A percentile compares a stretch with the other conserved stretches of the same genome.
phyloP scores from a whole-genome alignment of 2,888 invertebrate genomes.

The Eremobia ochroleuca region DNA sequence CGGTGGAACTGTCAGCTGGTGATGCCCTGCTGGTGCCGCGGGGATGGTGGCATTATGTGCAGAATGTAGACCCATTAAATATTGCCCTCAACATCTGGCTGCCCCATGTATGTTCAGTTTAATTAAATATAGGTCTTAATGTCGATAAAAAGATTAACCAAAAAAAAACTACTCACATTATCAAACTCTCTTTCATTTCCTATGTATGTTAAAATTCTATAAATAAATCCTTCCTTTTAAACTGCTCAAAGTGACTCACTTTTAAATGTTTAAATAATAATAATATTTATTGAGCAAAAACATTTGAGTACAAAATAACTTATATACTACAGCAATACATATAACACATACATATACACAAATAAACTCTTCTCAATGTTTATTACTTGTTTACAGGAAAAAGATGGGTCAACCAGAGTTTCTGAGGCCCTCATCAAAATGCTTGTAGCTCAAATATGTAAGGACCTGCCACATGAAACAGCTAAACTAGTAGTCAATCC shows the following conservation, averaged over 20 bases:
- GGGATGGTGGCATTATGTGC: constrained; percentile 99
- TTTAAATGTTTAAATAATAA: neutral
- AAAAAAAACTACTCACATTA: neutral
- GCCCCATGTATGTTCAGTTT: constrained; percentile 91
- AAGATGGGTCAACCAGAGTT: constrained; percentile 86
- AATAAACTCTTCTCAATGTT: constrained; percentile 6
- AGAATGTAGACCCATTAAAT: constrained; percentile 94
- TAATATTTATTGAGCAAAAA: too few relatives aligned
- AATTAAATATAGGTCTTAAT: neutral
- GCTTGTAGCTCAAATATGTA: constrained; percentile 92
- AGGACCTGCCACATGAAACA: constrained; percentile 87
- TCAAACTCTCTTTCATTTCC: too few relatives aligned
- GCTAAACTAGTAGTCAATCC: constrained; percentile 92
- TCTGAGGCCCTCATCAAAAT: constrained; percentile 93
- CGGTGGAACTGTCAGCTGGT: constrained; percentile 94
- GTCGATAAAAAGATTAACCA: neutral
- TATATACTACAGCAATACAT: too few relatives aligned
- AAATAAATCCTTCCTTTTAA: too few relatives aligned
- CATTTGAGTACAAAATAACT: too few relatives aligned
- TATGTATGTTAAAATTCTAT: too few relatives aligned
- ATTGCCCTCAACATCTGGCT: constrained; percentile 94
- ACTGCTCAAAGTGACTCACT: neutral
- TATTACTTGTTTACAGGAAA: constrained; percentile 81
- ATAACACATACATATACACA: too few relatives aligned
- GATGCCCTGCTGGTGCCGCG: constrained; percentile 97